Base-by-base conservation (phyloP, 2,797 vertebrate genomes). In the Sarcophilus harrisii region DNA sequence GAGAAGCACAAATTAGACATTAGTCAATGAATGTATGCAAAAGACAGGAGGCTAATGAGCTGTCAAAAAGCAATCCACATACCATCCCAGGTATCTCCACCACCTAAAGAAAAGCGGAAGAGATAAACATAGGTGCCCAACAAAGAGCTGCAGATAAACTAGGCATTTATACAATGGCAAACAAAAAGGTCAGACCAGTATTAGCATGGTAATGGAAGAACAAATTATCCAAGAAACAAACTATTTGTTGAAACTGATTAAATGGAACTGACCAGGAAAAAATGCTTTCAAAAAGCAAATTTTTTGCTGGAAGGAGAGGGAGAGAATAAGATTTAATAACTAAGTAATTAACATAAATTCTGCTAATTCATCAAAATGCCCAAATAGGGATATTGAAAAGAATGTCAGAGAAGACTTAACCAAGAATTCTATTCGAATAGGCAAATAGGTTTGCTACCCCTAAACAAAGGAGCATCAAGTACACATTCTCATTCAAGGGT, bases 51-150 rank as follows among this genome's bases (percentile, higher is more conserved):
- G 95, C 97, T 94, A 97, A 98, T 14, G 95, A 97, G 96, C 97
- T 97, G 96, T 98, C 98, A 98, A 97, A 98, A 98, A 98, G 96
- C 97, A 98, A 66, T 96, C 96, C 96, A 99, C 99, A 95, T 99
- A 99, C 99, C 99, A 98, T 99, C 99, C 99, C 99, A 99, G 97
- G 99, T 99, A 97, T 99, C 99, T 97, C 99, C 99, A 98, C 98
- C 99, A 99, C 99, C 99, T 99, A 98, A 97, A 98, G 98, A 81
- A 98, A 98, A 98, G 98, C 93, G 94, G 97, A 93, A 98, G 95
- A 99, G 94, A 97, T 97, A 98, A 98, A 98, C 98, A 99, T 92
- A 91, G 94, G 98, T 94, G 96, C 96, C 95, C 97, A 92, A 98
- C 97, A 98, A 96, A 96, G 96, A 96, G 95, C 95, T 98, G 96